Evolutionary conservation across 2,113 vertebrate species (phyloP).

Genomic region (Oriolus oriolus): DNA sequence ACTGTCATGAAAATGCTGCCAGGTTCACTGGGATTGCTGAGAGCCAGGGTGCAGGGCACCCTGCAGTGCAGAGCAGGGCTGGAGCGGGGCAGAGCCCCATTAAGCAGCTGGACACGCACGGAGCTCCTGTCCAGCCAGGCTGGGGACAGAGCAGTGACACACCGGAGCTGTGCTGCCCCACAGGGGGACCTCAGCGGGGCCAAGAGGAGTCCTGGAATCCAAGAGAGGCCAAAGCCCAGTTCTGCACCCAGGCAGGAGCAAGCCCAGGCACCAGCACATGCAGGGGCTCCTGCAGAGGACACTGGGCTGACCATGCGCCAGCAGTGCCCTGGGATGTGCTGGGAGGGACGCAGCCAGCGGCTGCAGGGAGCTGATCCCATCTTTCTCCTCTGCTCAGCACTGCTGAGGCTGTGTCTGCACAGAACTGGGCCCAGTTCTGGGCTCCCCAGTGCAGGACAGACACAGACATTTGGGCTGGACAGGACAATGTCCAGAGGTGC

Average conservation of each 20-base stretch:
- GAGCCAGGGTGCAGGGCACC: fast-evolving
- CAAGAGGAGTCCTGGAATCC: fast-evolving
- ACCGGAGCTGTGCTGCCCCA: neutral
- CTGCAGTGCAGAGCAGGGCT: fast-evolving
- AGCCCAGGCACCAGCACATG: neutral
- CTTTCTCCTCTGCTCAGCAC: neutral
- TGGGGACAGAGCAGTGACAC: fast-evolving
- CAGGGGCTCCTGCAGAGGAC: neutral
- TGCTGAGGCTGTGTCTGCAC: neutral
- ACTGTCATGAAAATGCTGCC: neutral
- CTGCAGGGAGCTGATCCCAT: neutral
- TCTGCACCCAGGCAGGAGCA: neutral
- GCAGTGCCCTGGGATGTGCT: fast-evolving
- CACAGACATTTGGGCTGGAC: fast-evolving
- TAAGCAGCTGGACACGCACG: fast-evolving
- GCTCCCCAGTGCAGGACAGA: neutral
- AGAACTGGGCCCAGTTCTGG: neutral
- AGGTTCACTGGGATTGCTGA: neutral
- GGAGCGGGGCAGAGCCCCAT: fast-evolving
- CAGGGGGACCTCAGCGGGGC: neutral
- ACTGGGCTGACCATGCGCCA: fast-evolving
- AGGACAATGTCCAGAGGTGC: neutral
- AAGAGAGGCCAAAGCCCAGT: neutral
- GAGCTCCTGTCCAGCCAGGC: neutral
- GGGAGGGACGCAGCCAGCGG: fast-evolving